phyloP scores from a whole-genome alignment of 1,140 invertebrate genomes.

The Drosophila ironensis region DNA sequence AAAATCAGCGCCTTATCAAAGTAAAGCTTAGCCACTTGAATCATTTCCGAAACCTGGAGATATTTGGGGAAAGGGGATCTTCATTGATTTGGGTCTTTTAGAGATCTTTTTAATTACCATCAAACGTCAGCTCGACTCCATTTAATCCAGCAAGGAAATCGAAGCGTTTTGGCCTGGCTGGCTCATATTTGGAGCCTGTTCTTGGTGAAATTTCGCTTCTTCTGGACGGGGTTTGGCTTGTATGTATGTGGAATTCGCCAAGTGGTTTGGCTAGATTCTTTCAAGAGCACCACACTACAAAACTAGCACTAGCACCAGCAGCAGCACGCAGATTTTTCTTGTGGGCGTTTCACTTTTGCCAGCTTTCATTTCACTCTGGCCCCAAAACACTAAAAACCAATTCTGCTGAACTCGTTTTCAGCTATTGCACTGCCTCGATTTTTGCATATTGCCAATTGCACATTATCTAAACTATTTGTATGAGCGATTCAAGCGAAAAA shows the following conservation, averaged over 20 bases:
- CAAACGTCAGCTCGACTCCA: conserved; percentile 26
- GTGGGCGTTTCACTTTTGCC: conserved; percentile 79
- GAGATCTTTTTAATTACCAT: conserved; percentile 60
- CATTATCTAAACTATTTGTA: conserved; percentile 21
- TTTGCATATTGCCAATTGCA: conserved; percentile 20
- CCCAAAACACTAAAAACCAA: conserved; percentile 2
- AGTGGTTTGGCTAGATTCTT: conserved; percentile 80
- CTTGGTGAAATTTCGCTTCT: conserved; percentile 70
- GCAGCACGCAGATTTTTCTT: conserved; percentile 53
- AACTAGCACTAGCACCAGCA: conserved; percentile 19
- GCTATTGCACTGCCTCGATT: conserved; percentile 21
- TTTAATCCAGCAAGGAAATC: conserved; percentile 40
- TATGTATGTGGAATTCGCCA: conserved; percentile 72
- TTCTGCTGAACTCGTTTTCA: conserved; percentile 24
- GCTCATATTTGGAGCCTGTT: conserved; percentile 59
- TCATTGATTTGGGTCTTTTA: background rate
- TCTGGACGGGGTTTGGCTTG: conserved; percentile 32
- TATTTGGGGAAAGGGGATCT: too few species aligned
- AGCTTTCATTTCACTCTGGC: conserved; percentile 70
- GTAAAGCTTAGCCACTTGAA: too few species aligned
- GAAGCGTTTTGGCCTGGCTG: conserved; percentile 21
- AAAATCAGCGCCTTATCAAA: too few species aligned
- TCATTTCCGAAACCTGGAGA: too few species aligned
- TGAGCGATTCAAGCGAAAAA: background rate
- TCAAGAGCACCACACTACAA: conserved; percentile 26